Evolutionary conservation across 2,888 invertebrate species (phyloP), one percentile per base, ranked within the genome.

Genomic region (Zygaena filipendulae): DNA sequence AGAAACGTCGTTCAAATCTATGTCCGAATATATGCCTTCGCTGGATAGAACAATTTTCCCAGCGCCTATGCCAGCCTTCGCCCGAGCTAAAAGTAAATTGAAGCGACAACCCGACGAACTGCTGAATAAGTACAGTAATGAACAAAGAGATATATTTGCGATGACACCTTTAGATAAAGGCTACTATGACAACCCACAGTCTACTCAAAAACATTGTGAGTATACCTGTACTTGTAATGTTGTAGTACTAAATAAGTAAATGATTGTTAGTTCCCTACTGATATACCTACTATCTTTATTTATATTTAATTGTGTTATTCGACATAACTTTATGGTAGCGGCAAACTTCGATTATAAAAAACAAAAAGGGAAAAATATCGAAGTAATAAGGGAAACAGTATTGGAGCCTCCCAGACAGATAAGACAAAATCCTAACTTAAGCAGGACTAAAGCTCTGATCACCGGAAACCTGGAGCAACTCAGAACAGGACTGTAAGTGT

Each of bases 371-470:
- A n/a, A n/a, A n/a, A n/a, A n/a, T n/a, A n/a, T n/a, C n/a, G n/a
- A n/a, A n/a, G n/a, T n/a, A n/a, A n/a, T n/a, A n/a, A n/a, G n/a
- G n/a, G n/a, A n/a, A n/a, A n/a, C n/a, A 7, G 7, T 16, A 7
- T 16, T 16, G 16, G 16, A 16, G 16, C 16, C 16, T 16, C 67
- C 58, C 0, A 63, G 79, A 0, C 53, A 59, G 27, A 70, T 38
- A 3, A 59, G 79, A 0, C 77, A 77, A 42, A 75, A 79, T 19
- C 79, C 77, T 0, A 75, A 66, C 37, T 43, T 63, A 21, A 64
- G 67, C 33, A 58, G 55, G 29, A 56, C 59, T n/a, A 79, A 68
- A 35, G 54, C 58, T 2, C 54, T 75, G 1, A 48, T 71, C 3
- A 54, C 60, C 13, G 59, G 55, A 3, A 54, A 72, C 23, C 18